Base-by-base conservation (phyloP, 2,797 vertebrate species). In the Lepus townsendii region DNA sequence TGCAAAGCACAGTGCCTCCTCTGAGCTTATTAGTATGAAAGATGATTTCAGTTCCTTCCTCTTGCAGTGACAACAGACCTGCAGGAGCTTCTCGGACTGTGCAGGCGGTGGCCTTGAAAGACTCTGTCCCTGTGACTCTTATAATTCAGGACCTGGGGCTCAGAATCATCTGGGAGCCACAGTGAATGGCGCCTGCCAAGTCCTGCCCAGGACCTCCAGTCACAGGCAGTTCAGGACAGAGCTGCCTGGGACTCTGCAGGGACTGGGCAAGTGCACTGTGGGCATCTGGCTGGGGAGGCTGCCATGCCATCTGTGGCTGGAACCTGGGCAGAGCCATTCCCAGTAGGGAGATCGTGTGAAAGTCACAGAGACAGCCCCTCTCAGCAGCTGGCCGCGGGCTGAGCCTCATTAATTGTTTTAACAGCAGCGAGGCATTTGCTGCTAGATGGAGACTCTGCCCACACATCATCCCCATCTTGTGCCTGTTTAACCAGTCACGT, bases 1-100 rank as follows among this genome's bases (percentile, higher is more conserved):
- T 92, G 73, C 62, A 76, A 93, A 95, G 71, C 57, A 27, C 32
- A 54, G 32, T 66, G 75, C 42, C 60, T 79, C 66, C 57, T 47
- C 38, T 4, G 32, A 35, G 27, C 4, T 35, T 11, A 24, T 42
- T 75, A 32, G 13, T 38, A 12, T n/a, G 63, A 75, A 72, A 68
- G 76, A 42, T 72, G 66, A 84, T 79, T 63, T 79, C 30, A 35
- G 42, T 60, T 90, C 10, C 79, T 78, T 83, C 57, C 63, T 30
- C 32, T 5, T 19, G 10, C 5, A 42, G 42, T 79, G 54, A 27
- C n/a, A 80, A 38, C 75, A 69, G 90, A 26, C 66, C 32, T 50
- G 26, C 17, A 27, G 72, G 69, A 63, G 62, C 62, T n/a, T 77
- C 32, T 73, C 30, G 47, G 54, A n/a, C 63, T 4, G 7, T 71